Evolutionary conservation across 2,888 invertebrate genomes (phyloP), one percentile per base, ranked within the genome.

Genomic region (Cheilosia vernalis): DNA sequence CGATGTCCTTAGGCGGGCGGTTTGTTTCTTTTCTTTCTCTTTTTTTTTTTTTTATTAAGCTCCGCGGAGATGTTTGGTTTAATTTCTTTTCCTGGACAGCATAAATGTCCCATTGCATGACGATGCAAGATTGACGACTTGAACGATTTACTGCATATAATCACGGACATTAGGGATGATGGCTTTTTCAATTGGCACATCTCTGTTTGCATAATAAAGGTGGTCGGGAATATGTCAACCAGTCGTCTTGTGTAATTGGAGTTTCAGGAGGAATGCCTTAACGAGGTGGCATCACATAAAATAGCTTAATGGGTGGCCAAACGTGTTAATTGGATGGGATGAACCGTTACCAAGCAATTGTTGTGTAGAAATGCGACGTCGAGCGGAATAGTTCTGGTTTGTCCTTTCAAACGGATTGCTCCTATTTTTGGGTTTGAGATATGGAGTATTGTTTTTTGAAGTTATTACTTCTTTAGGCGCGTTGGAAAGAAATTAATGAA

Each of bases 111-210:
- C 49, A 64, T 55, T 49, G 61, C 24, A 37, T n/a, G 61, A 47
- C 19, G 61, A 47, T 44, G 47, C 19, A 37, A 79, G 78, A 83
- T 78, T 40, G 83, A 84, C 63, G 73, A 67, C 74, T 58, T 67
- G 66, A 53, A 60, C 58, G 60, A 66, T 79, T 73, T 73, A 79
- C 72, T 73, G 73, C 51, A 24, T 66, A 77, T 79, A 83, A 83
- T 73, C 67, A 73, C 73, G 10, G 56, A 24, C 61, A 83, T 78
- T 83, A 72, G 78, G 78, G 72, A 61, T 49, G 78, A 61, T 72
- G 66, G 61, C 9, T 21, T 67, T 61, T 66, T 60, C 33, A 21
- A n/a, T 47, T 60, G 47, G 40, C 19, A 19, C 33, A 44, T 13
- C n/a, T 21, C 44, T 78, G 47, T 63, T 78, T 55, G 56, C 77